Evolutionary conservation across 2,888 invertebrate genomes (phyloP).

Genomic region (Eledone cirrhosa): DNA sequence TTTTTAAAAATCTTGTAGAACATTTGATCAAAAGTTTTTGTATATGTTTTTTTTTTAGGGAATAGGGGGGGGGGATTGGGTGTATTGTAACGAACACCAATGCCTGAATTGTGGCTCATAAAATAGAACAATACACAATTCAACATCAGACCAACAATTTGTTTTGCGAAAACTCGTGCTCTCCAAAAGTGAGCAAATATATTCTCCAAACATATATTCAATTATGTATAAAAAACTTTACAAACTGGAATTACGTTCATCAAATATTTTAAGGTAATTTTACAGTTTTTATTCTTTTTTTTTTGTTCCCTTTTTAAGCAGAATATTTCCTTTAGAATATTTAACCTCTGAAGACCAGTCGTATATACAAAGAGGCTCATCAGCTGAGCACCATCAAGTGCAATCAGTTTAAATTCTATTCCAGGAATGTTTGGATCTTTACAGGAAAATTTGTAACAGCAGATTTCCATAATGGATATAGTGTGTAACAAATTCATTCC

Average conservation of each 20-base stretch:
- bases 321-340: not conserved
- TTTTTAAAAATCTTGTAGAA: constrained; percentile 25
- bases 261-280: constrained; percentile 27
- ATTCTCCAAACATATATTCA: constrained; percentile 39
- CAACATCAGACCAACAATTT: constrained; percentile 34
- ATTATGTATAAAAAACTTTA: constrained; percentile 36
- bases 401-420: constrained; percentile 27
- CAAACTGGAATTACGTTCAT: constrained; percentile 31
- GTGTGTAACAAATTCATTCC: constrained; percentile 28
- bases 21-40: constrained; percentile 28
- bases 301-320: constrained; percentile 24
- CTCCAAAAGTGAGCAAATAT: constrained; percentile 42
- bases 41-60: constrained; percentile 15
- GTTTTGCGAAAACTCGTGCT: constrained; percentile 35
- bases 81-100: constrained; percentile 30
- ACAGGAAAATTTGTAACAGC: constrained; percentile 29
- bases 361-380: constrained; percentile 29
- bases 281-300: constrained; percentile 15
- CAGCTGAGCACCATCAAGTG: constrained; percentile 20
- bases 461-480: constrained; percentile 28
- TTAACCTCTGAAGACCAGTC: constrained; percentile 28
- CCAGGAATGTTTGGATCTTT: constrained; percentile 29
- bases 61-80: constrained; percentile 24
- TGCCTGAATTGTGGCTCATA: constrained; percentile 33
- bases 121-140: constrained; percentile 37